A percentile compares a stretch with the other conserved stretches of the same genome.
phyloP scores from a whole-genome alignment of 2,797 vertebrate genomes.

The Poecile montanus region DNA sequence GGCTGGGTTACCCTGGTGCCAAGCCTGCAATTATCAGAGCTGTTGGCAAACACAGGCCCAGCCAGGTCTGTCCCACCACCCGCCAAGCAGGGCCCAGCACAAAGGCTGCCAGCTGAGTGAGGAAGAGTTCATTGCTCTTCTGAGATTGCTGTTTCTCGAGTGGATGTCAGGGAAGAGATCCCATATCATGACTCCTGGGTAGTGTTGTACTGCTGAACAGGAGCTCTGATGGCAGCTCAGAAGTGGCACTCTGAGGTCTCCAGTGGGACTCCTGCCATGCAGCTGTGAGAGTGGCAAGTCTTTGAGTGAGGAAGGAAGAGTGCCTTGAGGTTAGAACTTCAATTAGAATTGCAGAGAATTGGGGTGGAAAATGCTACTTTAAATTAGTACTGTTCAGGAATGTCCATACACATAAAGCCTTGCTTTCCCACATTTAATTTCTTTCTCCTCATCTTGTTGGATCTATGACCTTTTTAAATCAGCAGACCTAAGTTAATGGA shows the following conservation, averaged over 20 bases:
- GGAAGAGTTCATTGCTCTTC: background rate
- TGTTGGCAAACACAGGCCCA: background rate
- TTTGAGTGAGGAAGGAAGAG: background rate
- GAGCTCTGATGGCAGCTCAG: background rate
- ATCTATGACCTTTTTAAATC: background rate
- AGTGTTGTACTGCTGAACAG: background rate
- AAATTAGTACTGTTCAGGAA: background rate
- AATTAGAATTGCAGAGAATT: background rate
- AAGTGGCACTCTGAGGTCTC: background rate
- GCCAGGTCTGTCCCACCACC: background rate
- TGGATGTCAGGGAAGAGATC: background rate
- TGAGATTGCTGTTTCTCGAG: background rate
- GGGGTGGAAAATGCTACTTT: background rate
- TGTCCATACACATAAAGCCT: background rate
- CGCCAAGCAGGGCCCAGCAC: fast-evolving
- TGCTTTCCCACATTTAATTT: background rate
- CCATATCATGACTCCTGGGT: fast-evolving
- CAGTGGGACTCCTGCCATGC: background rate
- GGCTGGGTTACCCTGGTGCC: background rate
- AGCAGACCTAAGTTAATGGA: background rate
- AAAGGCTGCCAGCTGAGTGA: background rate
- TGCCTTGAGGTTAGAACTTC: background rate
- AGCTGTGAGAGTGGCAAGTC: background rate
- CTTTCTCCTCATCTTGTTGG: background rate
- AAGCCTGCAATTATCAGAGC: background rate